Percentiles rank a stretch among this genome's conserved stretches.
phyloP scores from a whole-genome alignment of 2,797 vertebrate genomes.

The Acomys russatus region DNA sequence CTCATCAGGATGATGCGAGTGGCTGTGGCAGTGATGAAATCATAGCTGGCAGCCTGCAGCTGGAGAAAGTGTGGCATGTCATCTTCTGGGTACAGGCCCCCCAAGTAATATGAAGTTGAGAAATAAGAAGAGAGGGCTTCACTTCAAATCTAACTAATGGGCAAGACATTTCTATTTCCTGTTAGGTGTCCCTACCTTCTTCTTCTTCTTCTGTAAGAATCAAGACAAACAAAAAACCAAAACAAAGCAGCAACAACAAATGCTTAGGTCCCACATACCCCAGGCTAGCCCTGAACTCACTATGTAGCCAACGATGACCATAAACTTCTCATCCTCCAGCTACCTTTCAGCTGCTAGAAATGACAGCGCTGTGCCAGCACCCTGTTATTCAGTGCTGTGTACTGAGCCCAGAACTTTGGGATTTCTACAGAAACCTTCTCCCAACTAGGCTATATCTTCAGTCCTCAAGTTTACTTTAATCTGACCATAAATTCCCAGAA shows the following conservation, averaged over 20 bases:
- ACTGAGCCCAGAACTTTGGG: not conserved
- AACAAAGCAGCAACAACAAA: not conserved
- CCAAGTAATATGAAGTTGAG: slow-evolving; percentile 34
- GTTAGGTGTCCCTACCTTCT: not conserved
- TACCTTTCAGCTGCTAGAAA: not conserved
- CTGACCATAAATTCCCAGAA: not conserved
- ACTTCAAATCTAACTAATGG: slow-evolving; percentile 47
- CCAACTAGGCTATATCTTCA: not conserved
- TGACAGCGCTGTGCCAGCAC: not conserved
- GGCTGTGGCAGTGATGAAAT: slow-evolving; percentile 42
- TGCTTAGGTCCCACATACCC: too few relatives aligned
- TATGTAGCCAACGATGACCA: not conserved
- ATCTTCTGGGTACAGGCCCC: slow-evolving; percentile 14
- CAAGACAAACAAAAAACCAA: not conserved
- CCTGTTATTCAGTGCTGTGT: not conserved
- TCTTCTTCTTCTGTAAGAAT: not conserved
- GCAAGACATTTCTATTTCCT: not conserved
- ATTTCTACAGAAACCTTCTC: not conserved
- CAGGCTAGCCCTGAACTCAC: not conserved
- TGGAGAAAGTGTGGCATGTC: not conserved
- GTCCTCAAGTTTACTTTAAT: not conserved
- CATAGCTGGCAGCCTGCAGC: not conserved
- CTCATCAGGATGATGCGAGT: not conserved
- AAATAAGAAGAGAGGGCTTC: slow-evolving; percentile 59
- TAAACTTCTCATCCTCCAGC: not conserved